Percentiles rank a stretch among this genome's conserved stretches.
Evolutionary conservation across 2,113 vertebrate genomes (phyloP).

Genomic region (Falco punctatus): DNA sequence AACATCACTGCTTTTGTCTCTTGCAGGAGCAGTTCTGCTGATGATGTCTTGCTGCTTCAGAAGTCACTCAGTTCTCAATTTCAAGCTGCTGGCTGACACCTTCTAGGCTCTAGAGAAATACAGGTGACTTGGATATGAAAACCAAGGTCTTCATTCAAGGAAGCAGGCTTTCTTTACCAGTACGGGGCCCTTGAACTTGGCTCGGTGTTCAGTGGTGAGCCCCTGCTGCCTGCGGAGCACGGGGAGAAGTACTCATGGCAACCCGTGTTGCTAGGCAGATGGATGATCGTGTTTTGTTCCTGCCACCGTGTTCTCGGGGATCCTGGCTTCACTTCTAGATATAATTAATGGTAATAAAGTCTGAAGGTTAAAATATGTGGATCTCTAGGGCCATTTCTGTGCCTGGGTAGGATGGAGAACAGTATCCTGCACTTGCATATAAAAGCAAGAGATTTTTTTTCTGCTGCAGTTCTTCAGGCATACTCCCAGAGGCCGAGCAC

Average conservation of each 20-base stretch:
- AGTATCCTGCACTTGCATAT: neutral
- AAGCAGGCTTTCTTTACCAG: neutral
- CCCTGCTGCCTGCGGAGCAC: neutral
- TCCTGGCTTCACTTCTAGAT: conserved; percentile 52
- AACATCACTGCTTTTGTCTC: neutral
- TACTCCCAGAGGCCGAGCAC: neutral
- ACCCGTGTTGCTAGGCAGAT: conserved; percentile 69
- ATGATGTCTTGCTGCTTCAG: neutral
- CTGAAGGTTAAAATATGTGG: conserved; percentile 53
- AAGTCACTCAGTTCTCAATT: neutral
- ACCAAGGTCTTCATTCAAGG: neutral
- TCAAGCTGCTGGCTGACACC: neutral
- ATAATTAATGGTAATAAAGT: conserved; percentile 64
- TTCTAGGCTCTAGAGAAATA: neutral
- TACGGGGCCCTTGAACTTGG: neutral
- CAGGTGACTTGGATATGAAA: neutral
- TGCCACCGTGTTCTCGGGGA: conserved; percentile 25
- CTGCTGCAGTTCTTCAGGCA: neutral
- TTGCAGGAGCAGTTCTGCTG: neutral
- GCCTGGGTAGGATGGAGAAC: neutral
- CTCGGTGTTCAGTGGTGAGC: neutral
- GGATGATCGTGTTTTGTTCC: conserved; percentile 61
- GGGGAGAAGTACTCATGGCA: conserved; percentile 38
- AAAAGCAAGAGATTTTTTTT: neutral
- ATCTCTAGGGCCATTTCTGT: conserved; percentile 44